Evolutionary conservation across 2,113 vertebrate species (phyloP).

Genomic region (Thomomys bottae): DNA sequence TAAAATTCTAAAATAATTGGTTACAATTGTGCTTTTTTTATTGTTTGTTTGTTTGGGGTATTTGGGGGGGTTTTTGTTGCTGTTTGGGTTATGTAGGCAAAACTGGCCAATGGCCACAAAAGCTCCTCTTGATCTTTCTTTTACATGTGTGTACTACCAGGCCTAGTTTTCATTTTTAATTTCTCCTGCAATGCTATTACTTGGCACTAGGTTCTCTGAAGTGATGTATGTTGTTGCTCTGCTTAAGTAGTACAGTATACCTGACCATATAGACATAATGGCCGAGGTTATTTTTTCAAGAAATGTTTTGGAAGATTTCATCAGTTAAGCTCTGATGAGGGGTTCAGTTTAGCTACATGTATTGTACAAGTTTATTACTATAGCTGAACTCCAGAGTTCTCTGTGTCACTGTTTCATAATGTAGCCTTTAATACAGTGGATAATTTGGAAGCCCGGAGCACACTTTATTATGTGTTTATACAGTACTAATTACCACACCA

Average conservation of each 20-base stretch:
- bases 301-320: background rate
- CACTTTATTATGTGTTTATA: constrained; percentile 40
- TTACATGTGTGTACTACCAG: too few species aligned
- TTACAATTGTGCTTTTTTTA: too few species aligned
- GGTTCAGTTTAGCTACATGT: background rate
- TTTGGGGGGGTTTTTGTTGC: too few species aligned
- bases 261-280: background rate
- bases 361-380: background rate
- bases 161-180: background rate
- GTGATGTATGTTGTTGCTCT: background rate
- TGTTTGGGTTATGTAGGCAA: background rate
- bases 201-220: background rate
- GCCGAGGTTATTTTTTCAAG: background rate
- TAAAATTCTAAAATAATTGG: constrained; percentile 21
- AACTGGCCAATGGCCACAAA: background rate
- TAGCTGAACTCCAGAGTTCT: constrained; percentile 26
- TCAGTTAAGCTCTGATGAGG: background rate
- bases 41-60: too few species aligned
- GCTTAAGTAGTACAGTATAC: background rate
- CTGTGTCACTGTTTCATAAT: background rate
- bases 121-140: background rate
- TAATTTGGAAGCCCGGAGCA: constrained; percentile 41
- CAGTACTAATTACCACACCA: constrained; percentile 15
- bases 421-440: constrained; percentile 25
- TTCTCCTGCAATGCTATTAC: background rate